phyloP scores from a whole-genome alignment of 2,797 vertebrate species.

The Pangasius sanitwongsei region DNA sequence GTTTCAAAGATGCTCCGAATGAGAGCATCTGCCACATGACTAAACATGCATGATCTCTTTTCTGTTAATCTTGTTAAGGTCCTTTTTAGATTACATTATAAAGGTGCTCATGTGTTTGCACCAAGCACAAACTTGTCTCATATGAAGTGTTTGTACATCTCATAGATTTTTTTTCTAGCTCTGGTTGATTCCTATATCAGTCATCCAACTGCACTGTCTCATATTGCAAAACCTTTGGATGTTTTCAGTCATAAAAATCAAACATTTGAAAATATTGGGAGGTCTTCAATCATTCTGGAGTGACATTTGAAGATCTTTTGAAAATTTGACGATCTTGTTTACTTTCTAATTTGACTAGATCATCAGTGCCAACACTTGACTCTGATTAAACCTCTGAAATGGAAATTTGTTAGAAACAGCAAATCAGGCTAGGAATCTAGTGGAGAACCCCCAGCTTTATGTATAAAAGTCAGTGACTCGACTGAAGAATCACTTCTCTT shows the following conservation, averaged over 20 bases:
- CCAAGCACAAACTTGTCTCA: neutral
- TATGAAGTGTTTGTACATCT: neutral
- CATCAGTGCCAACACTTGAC: neutral
- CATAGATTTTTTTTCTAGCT: neutral
- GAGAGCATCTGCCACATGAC: neutral
- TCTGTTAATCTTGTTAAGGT: neutral
- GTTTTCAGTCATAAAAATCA: neutral
- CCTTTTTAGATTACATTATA: neutral
- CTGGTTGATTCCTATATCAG: neutral
- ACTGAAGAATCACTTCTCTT: neutral
- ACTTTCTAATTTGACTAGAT: neutral
- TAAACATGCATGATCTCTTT: neutral
- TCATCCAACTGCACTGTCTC: neutral
- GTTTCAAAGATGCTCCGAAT: neutral
- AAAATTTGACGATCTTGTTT: constrained; percentile 3
- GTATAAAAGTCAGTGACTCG: neutral
- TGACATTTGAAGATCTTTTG: neutral
- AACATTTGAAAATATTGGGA: neutral
- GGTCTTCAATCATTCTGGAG: neutral
- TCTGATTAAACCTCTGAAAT: neutral
- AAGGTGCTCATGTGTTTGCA: neutral
- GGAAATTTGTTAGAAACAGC: neutral
- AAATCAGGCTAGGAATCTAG: neutral
- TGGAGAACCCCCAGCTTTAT: neutral
- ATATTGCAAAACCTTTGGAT: neutral